phyloP scores from a whole-genome alignment of 1,140 invertebrate genomes.

The Harpegnathos saltator region DNA sequence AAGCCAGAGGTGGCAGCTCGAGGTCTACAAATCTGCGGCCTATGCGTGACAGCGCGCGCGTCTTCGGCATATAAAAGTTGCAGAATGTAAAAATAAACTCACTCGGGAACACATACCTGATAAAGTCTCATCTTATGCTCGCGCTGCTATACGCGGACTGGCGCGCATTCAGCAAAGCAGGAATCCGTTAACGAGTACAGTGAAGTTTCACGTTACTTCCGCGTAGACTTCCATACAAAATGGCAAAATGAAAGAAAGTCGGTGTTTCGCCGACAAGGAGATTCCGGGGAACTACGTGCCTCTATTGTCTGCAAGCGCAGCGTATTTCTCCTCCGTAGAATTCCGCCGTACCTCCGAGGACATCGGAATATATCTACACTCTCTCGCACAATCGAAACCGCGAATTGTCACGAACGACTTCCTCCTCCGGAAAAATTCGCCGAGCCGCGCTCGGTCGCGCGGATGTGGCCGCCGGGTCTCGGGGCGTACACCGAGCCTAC shows the following conservation, averaged over 20 bases:
- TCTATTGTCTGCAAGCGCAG: conserved; percentile 32
- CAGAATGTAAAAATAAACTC: neutral
- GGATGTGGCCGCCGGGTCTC: conserved; percentile 18
- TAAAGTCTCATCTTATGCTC: neutral
- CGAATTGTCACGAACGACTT: conserved; percentile 16
- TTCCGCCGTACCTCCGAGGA: conserved; percentile 16
- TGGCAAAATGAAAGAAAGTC: conserved; percentile 49
- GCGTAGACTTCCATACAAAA: conserved; percentile 36
- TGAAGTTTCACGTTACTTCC: conserved; percentile 16
- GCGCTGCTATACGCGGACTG: neutral
- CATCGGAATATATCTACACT: neutral
- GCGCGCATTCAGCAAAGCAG: conserved; percentile 33
- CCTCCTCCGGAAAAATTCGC: conserved; percentile 1
- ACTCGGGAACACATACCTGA: neutral
- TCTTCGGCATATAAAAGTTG: conserved; percentile 2
- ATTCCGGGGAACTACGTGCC: conserved; percentile 33
- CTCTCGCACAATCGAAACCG: conserved; percentile 37
- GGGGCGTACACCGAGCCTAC: too few relatives aligned
- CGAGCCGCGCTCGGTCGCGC: neutral
- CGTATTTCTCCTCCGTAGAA: conserved; percentile 28
- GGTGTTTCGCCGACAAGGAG: conserved; percentile 40
- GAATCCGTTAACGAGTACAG: conserved; percentile 34
- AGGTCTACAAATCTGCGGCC: neutral
- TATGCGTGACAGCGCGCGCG: neutral
- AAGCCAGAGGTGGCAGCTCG: neutral